Conservation (phyloP, 2,888 invertebrate species). For the Chamaedrilus cognettii region DNA sequence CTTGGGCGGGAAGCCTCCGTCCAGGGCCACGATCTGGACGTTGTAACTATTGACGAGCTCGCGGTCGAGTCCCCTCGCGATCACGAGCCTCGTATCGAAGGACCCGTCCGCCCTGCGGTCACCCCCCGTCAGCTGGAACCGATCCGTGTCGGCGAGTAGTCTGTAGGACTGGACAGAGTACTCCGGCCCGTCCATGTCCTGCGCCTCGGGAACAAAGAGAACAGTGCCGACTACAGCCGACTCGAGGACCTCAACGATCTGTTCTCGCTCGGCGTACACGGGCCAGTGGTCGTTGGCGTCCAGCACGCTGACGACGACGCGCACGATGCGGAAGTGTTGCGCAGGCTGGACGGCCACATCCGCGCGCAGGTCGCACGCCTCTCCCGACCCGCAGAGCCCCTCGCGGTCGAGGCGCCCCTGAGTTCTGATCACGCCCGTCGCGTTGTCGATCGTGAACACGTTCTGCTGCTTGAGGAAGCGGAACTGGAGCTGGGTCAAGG, state of each 20-base stretch:
- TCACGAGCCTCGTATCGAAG: slow-evolving; percentile 20
- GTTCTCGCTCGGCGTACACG: slow-evolving; percentile 22
- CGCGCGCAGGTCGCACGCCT: slow-evolving; percentile 22
- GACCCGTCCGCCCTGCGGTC: slow-evolving; percentile 18
- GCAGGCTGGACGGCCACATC: slow-evolving; percentile 32
- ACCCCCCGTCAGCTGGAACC: slow-evolving; percentile 27
- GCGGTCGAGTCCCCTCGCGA: slow-evolving; percentile 33
- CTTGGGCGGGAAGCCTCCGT: slow-evolving; percentile 34
- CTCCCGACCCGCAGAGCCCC: slow-evolving; percentile 26
- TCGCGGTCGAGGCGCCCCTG: slow-evolving; percentile 35
- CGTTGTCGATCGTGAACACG: slow-evolving; percentile 28
- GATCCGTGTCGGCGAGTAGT: slow-evolving; percentile 18
- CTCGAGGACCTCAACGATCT: slow-evolving; percentile 32
- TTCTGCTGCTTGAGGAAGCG: slow-evolving; percentile 26
- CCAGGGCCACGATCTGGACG: slow-evolving; percentile 31
- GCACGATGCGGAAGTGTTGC: slow-evolving; percentile 30
- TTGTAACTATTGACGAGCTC: slow-evolving; percentile 30
- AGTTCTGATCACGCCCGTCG: slow-evolving; percentile 33
- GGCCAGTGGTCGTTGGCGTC: slow-evolving; percentile 40
- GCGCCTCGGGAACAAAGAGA: slow-evolving; percentile 29
- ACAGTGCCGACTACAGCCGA: slow-evolving; percentile 31
- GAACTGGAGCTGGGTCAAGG: slow-evolving; percentile 27
- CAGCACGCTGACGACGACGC: slow-evolving; percentile 27
- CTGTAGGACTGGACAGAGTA: slow-evolving; percentile 29
- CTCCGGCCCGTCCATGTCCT: slow-evolving; percentile 34